Evolutionary conservation across 2,113 vertebrate genomes (phyloP), one percentile per base, ranked within the genome.

Genomic region (Camelus dromedarius): DNA sequence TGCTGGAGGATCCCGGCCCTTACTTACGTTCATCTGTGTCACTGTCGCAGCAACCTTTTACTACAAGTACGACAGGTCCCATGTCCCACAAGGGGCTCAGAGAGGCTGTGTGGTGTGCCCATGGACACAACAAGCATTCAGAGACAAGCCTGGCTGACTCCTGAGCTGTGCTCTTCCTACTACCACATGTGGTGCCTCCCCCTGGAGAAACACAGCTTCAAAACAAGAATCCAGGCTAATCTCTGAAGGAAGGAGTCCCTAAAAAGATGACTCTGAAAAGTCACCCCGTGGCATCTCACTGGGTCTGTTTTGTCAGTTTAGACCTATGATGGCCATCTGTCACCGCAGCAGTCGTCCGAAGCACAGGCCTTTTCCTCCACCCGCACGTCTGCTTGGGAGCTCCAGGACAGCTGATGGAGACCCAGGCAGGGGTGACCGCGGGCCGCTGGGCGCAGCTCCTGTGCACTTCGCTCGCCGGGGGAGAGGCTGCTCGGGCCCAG

Each of bases 381-480:
- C 10, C 42, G 88, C 19, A 0, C 26, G 75, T 32, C 32, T 56
- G 38, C 32, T 15, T 38, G 3, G 18, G 58, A 60, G 32, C 24
- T 20, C 22, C 66, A n/a, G 24, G n/a, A 76, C 18, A 66, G 16
- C 60, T 79, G 72, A 50, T 19, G 18, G 24, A 66, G 15, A 52
- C 12, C 14, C 2, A 13, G 58, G 10, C 15, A 6, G 0, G 54
- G 46, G 73, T 76, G 26, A 77, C n/a, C 28, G 19, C 5, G 3
- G 60, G n/a, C 24, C 46, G 10, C 60, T 38, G 28, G 18, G 14
- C 14, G 3, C 26, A 46, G 30, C 38, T 26, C 42, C 72, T 28
- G 30, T 0, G 0, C 58, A 19, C 0, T 9, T 14, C 85, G 18
- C 54, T 1, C 11, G n/a, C 32, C 24, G 20, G 46, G 75, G 16